Percentiles rank a stretch among this genome's conserved stretches.
phyloP scores from a whole-genome alignment of 2,888 invertebrate genomes.

The Anticlea derivata region DNA sequence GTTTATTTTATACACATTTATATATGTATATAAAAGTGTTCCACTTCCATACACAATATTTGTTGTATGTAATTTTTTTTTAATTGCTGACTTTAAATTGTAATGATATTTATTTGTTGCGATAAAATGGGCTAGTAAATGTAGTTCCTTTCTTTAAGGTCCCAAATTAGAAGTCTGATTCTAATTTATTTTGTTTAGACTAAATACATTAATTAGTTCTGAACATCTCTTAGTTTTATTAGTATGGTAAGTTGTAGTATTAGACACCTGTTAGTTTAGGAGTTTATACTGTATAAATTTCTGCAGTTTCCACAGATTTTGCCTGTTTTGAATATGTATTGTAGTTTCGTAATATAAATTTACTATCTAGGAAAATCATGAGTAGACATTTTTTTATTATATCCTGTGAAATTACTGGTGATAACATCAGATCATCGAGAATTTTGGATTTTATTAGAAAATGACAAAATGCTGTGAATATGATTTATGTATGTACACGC shows the following conservation, averaged over 20 bases:
- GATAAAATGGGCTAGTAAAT: slow-evolving; percentile 52
- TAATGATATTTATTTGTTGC: slow-evolving; percentile 46
- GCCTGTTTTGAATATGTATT: slow-evolving; percentile 10
- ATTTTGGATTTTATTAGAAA: slow-evolving; percentile 14
- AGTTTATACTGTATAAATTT: slow-evolving; percentile 46
- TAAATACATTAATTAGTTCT: slow-evolving; percentile 45
- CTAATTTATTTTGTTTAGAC: slow-evolving; percentile 73
- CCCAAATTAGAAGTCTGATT: slow-evolving; percentile 81
- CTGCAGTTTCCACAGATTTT: slow-evolving; percentile 10
- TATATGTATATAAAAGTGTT: slow-evolving; percentile 54
- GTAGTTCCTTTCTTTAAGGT: slow-evolving; percentile 65
- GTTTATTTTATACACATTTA: slow-evolving; percentile 47
- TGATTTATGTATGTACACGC: slow-evolving; percentile 19
- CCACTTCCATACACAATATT: slow-evolving; percentile 58
- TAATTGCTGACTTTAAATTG: slow-evolving; percentile 50
- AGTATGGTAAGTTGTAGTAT: slow-evolving; percentile 57
- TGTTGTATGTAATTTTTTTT: slow-evolving; percentile 59
- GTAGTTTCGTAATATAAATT: background rate
- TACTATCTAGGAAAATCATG: slow-evolving; percentile 13
- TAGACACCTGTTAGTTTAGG: slow-evolving; percentile 40
- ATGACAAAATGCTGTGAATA: slow-evolving; percentile 34
- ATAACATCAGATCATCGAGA: slow-evolving; percentile 1
- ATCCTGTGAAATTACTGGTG: background rate
- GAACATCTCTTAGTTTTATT: slow-evolving; percentile 57
- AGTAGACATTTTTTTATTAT: slow-evolving; percentile 6